Evolutionary conservation across 2,888 invertebrate species (phyloP).

Genomic region (Petrophora chlorosata): DNA sequence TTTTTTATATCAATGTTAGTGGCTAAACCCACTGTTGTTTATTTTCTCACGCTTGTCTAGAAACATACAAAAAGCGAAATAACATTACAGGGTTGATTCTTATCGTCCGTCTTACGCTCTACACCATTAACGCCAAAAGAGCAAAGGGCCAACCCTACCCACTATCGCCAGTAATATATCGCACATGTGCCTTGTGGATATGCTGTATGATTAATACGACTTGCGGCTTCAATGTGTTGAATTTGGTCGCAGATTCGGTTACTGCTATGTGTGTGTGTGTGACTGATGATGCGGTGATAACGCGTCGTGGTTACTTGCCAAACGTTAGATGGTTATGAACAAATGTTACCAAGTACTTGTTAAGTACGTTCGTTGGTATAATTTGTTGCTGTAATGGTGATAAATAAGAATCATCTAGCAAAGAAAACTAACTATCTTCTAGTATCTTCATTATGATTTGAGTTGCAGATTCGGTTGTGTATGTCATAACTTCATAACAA

Average conservation of each 20-base stretch:
- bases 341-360: conserved; percentile 7
- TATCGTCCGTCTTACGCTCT: not conserved
- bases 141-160: conserved; percentile 13
- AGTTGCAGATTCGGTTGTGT: no score
- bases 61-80: no score
- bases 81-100: not conserved
- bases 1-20: no score
- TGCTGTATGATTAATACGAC: conserved; percentile 57
- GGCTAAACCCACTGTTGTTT: no score
- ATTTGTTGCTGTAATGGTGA: no score
- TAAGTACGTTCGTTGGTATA: no score
- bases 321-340: conserved; percentile 2
- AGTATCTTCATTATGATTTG: no score
- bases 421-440: no score
- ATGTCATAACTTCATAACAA: no score
- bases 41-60: no score
- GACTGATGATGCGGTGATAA: conserved; percentile 21
- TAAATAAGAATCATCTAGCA: no score
- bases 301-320: conserved; percentile 20
- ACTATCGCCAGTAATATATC: conserved; percentile 63
- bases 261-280: conserved; percentile 10
- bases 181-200: conserved; percentile 54
- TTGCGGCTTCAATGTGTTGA: conserved; percentile 54
- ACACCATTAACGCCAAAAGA: not conserved
- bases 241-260: conserved; percentile 44